Conservation (phyloP, 2,888 invertebrate genomes). For the Athalia rosae region DNA sequence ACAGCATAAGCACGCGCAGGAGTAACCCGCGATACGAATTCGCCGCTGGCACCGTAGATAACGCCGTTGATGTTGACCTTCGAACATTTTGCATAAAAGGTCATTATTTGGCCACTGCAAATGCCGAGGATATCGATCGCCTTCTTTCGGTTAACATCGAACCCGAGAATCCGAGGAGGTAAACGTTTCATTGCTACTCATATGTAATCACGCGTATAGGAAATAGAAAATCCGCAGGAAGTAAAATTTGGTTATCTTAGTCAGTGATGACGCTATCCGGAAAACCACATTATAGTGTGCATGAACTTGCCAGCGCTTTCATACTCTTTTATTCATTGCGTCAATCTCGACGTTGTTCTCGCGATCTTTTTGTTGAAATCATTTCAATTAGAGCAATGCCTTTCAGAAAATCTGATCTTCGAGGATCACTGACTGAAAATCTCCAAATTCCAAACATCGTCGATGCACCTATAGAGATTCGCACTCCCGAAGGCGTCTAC, state of each 20-base stretch:
- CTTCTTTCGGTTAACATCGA: background rate
- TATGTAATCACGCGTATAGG: background rate
- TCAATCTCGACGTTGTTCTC: too few relatives aligned
- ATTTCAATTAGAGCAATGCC: too few relatives aligned
- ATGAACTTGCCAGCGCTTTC: too few relatives aligned
- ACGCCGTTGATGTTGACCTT: background rate
- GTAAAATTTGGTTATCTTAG: background rate
- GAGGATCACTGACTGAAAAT: background rate
- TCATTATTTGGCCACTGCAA: slow-evolving; percentile 5
- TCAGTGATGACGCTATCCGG: background rate
- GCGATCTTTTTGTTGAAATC: too few relatives aligned
- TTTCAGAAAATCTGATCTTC: too few relatives aligned
- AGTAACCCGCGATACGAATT: slow-evolving; percentile 32
- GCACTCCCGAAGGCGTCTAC: slow-evolving; percentile 19
- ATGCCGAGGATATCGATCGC: background rate
- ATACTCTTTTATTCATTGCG: too few relatives aligned
- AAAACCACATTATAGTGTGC: background rate
- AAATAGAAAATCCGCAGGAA: slow-evolving; percentile 4
- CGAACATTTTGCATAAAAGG: background rate
- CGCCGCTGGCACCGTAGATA: background rate
- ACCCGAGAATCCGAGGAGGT: background rate
- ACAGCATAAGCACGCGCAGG: background rate
- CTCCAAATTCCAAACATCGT: background rate
- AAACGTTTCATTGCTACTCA: background rate
- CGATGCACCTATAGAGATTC: background rate